Percentiles rank a stretch among this genome's conserved stretches.
These are phyloP conservation scores for Remorina albescens DNA, from an alignment of 2,797 vertebrate species.

Conservation along the genomic window DNA sequence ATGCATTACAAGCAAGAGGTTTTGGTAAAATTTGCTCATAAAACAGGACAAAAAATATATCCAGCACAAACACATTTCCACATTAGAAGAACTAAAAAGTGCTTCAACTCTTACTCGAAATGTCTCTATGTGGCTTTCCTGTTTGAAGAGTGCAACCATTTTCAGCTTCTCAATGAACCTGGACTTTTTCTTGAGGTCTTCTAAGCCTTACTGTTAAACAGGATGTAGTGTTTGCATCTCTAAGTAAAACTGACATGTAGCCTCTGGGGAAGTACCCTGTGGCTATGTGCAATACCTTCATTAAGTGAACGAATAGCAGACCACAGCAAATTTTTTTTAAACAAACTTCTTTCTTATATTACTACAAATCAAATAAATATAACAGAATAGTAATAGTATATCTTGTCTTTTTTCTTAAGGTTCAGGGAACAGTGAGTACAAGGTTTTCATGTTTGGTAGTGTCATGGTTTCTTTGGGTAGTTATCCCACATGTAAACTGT, in stretches of 20 bases:
- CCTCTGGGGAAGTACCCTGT: slow-evolving; percentile 77
- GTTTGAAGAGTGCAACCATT: slow-evolving; percentile 54
- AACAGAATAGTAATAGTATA: too few relatives aligned
- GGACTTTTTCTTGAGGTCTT: slow-evolving; percentile 76
- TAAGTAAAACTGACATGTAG: slow-evolving; percentile 46
- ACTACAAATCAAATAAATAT: slow-evolving; percentile 5
- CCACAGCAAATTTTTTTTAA: background rate
- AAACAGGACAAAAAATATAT: slow-evolving; percentile 5
- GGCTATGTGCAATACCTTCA: slow-evolving; percentile 37
- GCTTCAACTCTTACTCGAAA: slow-evolving; percentile 63
- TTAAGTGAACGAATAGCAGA: slow-evolving; percentile 13
- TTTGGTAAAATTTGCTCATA: slow-evolving; percentile 7
- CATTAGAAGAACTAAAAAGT: slow-evolving; percentile 24
- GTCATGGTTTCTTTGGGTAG: background rate
- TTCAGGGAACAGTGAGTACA: slow-evolving; percentile 4
- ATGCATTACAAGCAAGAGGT: background rate
- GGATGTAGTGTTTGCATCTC: slow-evolving; percentile 64
- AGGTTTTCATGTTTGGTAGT: slow-evolving; percentile 2
- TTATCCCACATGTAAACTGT: background rate
- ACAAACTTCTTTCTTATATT: background rate
- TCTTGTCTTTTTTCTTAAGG: background rate
- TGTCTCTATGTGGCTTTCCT: slow-evolving; percentile 72
- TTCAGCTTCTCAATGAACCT: slow-evolving; percentile 41
- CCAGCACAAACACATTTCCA: background rate
- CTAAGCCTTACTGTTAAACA: slow-evolving; percentile 53